Conservation (phyloP, 2,113 vertebrate species). For the Talpa occidentalis region DNA sequence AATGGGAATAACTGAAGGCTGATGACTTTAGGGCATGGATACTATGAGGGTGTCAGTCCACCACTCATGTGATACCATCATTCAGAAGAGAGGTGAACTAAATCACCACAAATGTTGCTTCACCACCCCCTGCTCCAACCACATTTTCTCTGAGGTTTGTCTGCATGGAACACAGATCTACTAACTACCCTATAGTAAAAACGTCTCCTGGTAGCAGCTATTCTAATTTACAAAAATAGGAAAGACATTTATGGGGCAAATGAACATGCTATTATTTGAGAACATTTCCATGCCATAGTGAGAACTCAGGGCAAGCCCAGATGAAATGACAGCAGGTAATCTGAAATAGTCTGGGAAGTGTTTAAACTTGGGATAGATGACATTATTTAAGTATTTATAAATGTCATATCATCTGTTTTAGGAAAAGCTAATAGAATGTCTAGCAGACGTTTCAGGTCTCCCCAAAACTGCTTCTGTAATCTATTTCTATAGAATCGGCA, state of each 20-base stretch:
- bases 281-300: constrained; percentile 73
- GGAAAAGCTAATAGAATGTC: constrained; percentile 85
- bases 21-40: not conserved
- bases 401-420: constrained; percentile 84
- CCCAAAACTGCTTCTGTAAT: constrained; percentile 84
- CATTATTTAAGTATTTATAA: constrained; percentile 89
- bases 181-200: constrained; percentile 52
- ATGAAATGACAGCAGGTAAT: constrained; percentile 77
- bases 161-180: not conserved
- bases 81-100: constrained; percentile 18
- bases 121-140: not conserved
- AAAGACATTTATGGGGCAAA: constrained; percentile 63
- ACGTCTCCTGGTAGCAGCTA: constrained; percentile 58
- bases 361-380: constrained; percentile 78
- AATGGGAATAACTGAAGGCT: not conserved
- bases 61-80: not conserved
- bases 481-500: constrained; percentile 82
- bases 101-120: not conserved
- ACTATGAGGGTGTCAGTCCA: not conserved
- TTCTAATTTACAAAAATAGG: constrained; percentile 55
- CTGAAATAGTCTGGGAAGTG: constrained; percentile 83
- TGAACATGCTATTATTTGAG: constrained; percentile 76
- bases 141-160: not conserved
- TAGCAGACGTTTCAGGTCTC: constrained; percentile 83
- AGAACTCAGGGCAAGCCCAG: constrained; percentile 72